A percentile compares a stretch with the other conserved stretches of the same genome.
Conservation (phyloP, 2,797 vertebrate genomes). For the Chanos chanos region DNA sequence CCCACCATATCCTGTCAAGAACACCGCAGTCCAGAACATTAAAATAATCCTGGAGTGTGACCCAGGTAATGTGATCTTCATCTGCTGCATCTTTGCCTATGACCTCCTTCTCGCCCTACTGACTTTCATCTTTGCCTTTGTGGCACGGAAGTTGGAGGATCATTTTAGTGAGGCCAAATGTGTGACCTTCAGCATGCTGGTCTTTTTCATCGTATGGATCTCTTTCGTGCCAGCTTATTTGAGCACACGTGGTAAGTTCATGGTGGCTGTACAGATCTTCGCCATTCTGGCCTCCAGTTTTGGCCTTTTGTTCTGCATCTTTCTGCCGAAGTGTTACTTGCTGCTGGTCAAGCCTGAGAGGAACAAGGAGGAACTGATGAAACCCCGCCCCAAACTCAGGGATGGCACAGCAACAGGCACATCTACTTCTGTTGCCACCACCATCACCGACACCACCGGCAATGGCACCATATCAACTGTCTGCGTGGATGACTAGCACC, state of each 20-base stretch:
- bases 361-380: constrained; percentile 77
- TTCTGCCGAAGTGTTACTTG: constrained; percentile 84
- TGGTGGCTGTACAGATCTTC: constrained; percentile 87
- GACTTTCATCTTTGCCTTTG: constrained; percentile 76
- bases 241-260: constrained; percentile 86
- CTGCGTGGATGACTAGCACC: constrained; percentile 58
- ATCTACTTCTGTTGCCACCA: constrained; percentile 69
- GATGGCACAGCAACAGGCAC: constrained; percentile 69
- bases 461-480: constrained; percentile 64
- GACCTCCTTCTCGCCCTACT: constrained; percentile 78
- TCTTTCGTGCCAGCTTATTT: constrained; percentile 84
- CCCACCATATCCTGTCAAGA: constrained; percentile 75
- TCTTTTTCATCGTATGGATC: constrained; percentile 87
- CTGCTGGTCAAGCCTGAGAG: constrained; percentile 78
- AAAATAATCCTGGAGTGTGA: constrained; percentile 85
- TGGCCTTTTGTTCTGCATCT: constrained; percentile 79
- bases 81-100: constrained; percentile 80
- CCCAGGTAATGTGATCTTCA: constrained; percentile 76
- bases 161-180: constrained; percentile 82
- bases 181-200: constrained; percentile 82
- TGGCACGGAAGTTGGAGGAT: constrained; percentile 76
- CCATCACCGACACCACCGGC: constrained; percentile 63
- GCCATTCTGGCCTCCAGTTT: constrained; percentile 85
- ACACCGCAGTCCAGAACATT: constrained; percentile 78
- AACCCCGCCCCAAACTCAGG: constrained; percentile 56